A percentile compares a stretch with the other conserved stretches of the same genome.
Conservation (phyloP, 2,888 invertebrate species). For the Agrochola lota region DNA sequence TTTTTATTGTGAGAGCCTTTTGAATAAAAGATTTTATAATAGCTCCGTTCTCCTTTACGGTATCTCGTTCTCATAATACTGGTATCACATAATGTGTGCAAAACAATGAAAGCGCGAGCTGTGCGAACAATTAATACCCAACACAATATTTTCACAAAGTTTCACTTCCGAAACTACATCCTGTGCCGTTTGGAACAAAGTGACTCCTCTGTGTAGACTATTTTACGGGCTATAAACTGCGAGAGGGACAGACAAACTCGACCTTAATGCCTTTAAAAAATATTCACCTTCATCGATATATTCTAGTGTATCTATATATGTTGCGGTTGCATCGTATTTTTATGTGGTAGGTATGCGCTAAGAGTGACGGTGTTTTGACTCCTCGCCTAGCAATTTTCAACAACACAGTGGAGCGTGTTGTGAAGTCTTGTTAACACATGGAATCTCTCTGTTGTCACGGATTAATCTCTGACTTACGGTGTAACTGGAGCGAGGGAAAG, state of each 20-base stretch:
- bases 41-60: slow-evolving; percentile 64
- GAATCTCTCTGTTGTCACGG: slow-evolving; percentile 72
- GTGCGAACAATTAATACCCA: slow-evolving; percentile 82
- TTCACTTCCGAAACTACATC: slow-evolving; percentile 81
- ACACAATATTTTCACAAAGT: slow-evolving; percentile 86
- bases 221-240: slow-evolving; percentile 83
- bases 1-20: slow-evolving; percentile 68
- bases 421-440: slow-evolving; percentile 74
- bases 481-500: slow-evolving; percentile 66
- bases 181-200: slow-evolving; percentile 81
- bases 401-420: slow-evolving; percentile 72
- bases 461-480: slow-evolving; percentile 71
- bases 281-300: slow-evolving; percentile 74
- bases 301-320: slow-evolving; percentile 55
- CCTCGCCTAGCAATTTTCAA: slow-evolving; percentile 77
- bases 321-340: slow-evolving; percentile 45
- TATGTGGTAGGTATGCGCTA: slow-evolving; percentile 36
- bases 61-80: slow-evolving; percentile 64
- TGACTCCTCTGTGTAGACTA: slow-evolving; percentile 79
- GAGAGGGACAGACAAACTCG: slow-evolving; percentile 72
- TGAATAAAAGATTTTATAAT: slow-evolving; percentile 72
- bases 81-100: slow-evolving; percentile 70
- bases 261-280: slow-evolving; percentile 74
- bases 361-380: slow-evolving; percentile 63
- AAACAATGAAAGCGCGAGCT: slow-evolving; percentile 75